Evolutionary conservation across 2,888 invertebrate genomes (phyloP).

Genomic region (Ochropacha duplaris): DNA sequence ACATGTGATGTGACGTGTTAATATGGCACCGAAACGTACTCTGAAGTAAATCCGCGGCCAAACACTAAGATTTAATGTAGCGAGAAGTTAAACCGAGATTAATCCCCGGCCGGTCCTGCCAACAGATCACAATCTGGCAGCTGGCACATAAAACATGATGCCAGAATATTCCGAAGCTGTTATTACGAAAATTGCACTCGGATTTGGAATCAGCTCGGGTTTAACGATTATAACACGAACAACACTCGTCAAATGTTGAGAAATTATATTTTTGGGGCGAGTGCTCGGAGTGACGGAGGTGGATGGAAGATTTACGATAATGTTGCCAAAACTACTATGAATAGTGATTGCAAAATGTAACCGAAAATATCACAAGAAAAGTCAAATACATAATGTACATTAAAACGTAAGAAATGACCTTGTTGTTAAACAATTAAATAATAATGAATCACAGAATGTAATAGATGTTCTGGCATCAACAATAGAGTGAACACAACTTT

Average conservation of each 20-base stretch:
- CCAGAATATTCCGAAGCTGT: constrained; percentile 11
- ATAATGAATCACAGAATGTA: too few relatives aligned
- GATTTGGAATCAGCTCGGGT: constrained; percentile 6
- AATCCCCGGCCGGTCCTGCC: constrained; percentile 17
- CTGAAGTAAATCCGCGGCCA: not conserved
- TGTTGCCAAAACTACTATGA: not conserved
- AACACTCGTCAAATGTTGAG: not conserved
- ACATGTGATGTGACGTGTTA: not conserved
- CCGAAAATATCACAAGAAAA: not conserved
- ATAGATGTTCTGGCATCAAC: not conserved
- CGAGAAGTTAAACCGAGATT: constrained; percentile 18
- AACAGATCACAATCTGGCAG: constrained; percentile 23
- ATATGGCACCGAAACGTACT: not conserved
- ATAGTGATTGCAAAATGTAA: not conserved
- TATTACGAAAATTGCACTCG: constrained; percentile 13
- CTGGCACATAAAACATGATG: constrained; percentile 10
- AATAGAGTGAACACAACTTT: too few relatives aligned
- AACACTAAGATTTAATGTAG: constrained; percentile 11
- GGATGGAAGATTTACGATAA: not conserved
- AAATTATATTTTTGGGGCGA: not conserved
- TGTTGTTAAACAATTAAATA: too few relatives aligned
- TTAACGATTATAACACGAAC: constrained; percentile 6
- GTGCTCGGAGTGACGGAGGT: not conserved
- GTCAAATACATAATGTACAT: too few relatives aligned
- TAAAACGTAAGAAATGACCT: too few relatives aligned